phyloP scores from a whole-genome alignment of 2,797 vertebrate genomes.

The Catostomus latipinnis region DNA sequence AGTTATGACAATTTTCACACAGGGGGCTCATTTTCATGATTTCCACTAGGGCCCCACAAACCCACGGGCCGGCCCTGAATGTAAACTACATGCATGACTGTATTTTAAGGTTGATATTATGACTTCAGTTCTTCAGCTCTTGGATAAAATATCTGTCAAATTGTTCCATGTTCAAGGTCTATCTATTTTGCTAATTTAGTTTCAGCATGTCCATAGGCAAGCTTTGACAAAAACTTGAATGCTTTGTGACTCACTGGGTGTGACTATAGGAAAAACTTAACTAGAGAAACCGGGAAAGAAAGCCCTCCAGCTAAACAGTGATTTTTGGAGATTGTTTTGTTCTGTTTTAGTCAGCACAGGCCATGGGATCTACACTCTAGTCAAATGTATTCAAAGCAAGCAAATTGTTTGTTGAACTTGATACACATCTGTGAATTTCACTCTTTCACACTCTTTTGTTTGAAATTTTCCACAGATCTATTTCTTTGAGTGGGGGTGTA shows the following conservation, averaged over 20 bases:
- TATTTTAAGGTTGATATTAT: background rate
- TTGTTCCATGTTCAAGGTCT: background rate
- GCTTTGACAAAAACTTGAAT: background rate
- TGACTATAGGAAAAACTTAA: background rate
- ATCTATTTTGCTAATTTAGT: background rate
- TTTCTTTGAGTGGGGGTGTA: constrained; percentile 37
- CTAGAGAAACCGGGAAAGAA: background rate
- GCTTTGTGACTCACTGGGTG: constrained; percentile 23
- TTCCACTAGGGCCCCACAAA: too few relatives aligned
- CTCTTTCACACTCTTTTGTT: background rate
- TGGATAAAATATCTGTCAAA: too few relatives aligned
- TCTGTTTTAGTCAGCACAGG: background rate
- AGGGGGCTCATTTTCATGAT: too few relatives aligned
- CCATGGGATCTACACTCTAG: background rate
- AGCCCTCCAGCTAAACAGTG: background rate
- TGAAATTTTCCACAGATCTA: background rate
- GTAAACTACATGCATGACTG: background rate
- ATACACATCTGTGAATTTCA: background rate
- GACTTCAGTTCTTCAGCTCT: background rate
- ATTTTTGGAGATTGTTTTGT: background rate
- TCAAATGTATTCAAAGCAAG: constrained; percentile 23
- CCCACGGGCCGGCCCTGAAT: too few relatives aligned
- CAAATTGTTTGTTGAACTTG: background rate
- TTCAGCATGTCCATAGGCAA: background rate
- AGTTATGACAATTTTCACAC: too few relatives aligned